phyloP scores from a whole-genome alignment of 1,140 invertebrate genomes.

The Gonioctena quinquepunctata region DNA sequence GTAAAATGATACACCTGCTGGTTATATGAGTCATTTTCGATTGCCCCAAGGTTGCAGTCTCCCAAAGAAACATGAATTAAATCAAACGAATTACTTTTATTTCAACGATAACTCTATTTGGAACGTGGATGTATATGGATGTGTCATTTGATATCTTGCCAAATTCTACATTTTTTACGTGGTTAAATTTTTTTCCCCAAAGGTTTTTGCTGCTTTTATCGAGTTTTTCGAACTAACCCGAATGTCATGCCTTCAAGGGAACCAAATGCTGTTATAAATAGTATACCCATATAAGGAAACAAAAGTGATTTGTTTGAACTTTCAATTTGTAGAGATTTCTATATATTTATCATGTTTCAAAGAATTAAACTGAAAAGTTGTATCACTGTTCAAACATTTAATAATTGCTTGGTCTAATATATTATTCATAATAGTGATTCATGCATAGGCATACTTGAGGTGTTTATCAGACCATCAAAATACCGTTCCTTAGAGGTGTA shows the following conservation, averaged over 20 bases:
- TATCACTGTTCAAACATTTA: no score
- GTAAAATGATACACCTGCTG: neutral
- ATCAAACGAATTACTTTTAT: neutral
- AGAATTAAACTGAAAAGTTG: no score
- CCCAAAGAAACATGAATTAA: no score
- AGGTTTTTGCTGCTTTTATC: no score
- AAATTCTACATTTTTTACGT: neutral
- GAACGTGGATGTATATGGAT: constrained; percentile 16
- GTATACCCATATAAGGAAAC: neutral
- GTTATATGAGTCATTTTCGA: neutral
- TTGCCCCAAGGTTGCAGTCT: constrained; percentile 3
- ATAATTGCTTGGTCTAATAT: neutral
- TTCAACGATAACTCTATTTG: neutral
- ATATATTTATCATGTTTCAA: no score
- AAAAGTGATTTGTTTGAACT: neutral
- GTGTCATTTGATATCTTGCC: constrained; percentile 15
- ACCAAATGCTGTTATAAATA: neutral
- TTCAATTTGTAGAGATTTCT: neutral
- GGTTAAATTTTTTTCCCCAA: no score
- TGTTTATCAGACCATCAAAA: neutral
- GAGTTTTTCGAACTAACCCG: no score
- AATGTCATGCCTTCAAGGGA: no score
- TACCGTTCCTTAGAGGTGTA: neutral
- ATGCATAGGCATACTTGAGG: neutral
- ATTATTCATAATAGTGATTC: neutral